A percentile compares a stretch with the other conserved stretches of the same genome.
These are phyloP conservation scores for Selenia dentaria DNA, from an alignment of 2,888 invertebrate genomes.

Conservation along the genomic window DNA sequence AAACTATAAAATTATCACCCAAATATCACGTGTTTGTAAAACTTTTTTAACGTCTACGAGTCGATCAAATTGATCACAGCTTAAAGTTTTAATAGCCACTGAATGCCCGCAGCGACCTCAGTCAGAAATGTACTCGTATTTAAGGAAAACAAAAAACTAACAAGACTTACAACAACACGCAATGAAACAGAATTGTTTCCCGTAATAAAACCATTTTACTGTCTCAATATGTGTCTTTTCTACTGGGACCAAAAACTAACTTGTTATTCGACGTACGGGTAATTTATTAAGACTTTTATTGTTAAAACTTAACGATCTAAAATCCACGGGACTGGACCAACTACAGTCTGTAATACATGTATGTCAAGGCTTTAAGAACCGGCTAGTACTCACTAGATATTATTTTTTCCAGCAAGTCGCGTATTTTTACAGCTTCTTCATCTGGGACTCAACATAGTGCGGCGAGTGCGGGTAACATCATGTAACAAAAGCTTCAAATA, in stretches of 20 bases:
- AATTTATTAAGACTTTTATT: conserved; percentile 76
- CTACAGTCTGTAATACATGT: conserved; percentile 13
- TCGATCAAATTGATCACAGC: conserved; percentile 2
- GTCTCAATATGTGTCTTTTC: conserved; percentile 70
- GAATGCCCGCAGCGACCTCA: conserved; percentile 24
- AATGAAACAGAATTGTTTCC: conserved; percentile 65
- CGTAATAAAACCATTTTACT: conserved; percentile 71
- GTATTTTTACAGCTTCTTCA: no score
- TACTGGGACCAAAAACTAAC: conserved; percentile 59
- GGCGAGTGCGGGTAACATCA: no score
- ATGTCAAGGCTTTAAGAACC: no score
- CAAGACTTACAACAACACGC: conserved; percentile 37
- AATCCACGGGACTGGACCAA: conserved; percentile 29
- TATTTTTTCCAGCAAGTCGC: no score
- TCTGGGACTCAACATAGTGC: no score
- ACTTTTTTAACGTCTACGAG: no score
- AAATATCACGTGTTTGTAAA: no score
- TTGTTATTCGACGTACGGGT: conserved; percentile 65
- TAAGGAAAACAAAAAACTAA: conserved; percentile 28
- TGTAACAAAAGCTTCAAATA: no score
- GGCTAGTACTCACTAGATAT: no score
- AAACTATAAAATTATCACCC: no score
- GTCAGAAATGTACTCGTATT: conserved; percentile 34
- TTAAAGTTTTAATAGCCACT: conserved; percentile 16
- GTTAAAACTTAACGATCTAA: conserved; percentile 63